Evolutionary conservation across 2,113 vertebrate species (phyloP).

Genomic region (Elephas maximus): DNA sequence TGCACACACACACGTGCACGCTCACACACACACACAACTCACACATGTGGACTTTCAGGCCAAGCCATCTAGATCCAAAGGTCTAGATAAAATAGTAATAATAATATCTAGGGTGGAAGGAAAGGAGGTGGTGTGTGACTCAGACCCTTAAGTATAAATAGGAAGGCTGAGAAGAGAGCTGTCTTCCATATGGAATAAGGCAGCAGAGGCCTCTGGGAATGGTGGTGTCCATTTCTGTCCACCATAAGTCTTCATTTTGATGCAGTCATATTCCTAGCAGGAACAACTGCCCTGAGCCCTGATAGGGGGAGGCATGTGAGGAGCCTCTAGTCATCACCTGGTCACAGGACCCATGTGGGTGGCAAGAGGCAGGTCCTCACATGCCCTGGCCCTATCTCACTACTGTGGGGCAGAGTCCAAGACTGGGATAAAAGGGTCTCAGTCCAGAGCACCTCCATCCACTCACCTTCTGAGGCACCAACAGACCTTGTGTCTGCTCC

Average conservation of each 20-base stretch:
- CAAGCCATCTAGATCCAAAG: not conserved
- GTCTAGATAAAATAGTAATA: not conserved
- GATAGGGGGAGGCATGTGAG: not conserved
- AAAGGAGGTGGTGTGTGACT: not conserved
- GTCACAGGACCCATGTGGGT: slow-evolving; percentile 32
- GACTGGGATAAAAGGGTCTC: slow-evolving; percentile 31
- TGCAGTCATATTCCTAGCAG: not conserved
- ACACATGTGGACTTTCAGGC: not conserved
- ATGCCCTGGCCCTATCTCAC: slow-evolving; percentile 62
- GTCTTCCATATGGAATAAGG: not conserved
- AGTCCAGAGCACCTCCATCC: not conserved
- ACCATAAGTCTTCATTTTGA: not conserved
- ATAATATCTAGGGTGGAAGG: not conserved
- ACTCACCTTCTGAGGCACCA: not conserved
- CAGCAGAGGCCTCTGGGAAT: not conserved
- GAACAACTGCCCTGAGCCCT: not conserved
- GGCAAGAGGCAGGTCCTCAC: not conserved
- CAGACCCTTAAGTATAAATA: not conserved
- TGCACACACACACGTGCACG: not conserved
- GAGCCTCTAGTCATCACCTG: not conserved
- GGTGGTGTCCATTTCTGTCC: not conserved
- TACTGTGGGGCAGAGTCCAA: not conserved
- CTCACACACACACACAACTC: not conserved
- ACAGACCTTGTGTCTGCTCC: not conserved
- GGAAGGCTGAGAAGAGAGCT: not conserved